Conservation (phyloP, 2,888 invertebrate species). For the Pterobdella sp. region DNA sequence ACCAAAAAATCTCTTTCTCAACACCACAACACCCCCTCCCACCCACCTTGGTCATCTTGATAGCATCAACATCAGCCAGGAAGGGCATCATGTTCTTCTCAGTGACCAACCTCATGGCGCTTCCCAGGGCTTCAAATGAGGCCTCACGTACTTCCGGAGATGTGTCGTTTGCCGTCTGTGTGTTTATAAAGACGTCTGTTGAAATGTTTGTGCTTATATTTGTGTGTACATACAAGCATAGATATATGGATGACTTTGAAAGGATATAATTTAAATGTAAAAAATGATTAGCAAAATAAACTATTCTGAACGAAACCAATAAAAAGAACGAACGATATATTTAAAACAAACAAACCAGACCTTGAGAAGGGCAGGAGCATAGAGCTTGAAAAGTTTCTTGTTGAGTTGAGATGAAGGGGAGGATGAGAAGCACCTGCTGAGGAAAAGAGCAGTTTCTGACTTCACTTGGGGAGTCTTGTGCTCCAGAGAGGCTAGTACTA, state of each 20-base stretch:
- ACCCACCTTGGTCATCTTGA: conserved; percentile 75
- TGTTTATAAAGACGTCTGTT: not conserved
- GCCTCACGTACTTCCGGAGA: conserved; percentile 86
- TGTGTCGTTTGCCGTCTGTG: conserved; percentile 51
- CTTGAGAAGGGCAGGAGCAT: conserved; percentile 70
- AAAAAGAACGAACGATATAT: not conserved
- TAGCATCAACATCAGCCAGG: conserved; percentile 75
- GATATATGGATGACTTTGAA: not conserved
- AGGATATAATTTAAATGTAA: not conserved
- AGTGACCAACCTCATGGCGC: conserved; percentile 65
- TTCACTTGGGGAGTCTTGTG: conserved; percentile 54
- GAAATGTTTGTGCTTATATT: not conserved
- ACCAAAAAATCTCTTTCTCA: not conserved
- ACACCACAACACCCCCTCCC: not conserved
- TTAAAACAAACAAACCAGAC: conserved; percentile 37
- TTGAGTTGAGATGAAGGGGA: conserved; percentile 70
- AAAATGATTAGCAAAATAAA: not conserved
- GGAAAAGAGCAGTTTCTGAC: conserved; percentile 61
- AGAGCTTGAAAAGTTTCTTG: conserved; percentile 79
- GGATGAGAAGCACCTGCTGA: conserved; percentile 72
- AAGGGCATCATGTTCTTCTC: conserved; percentile 80
- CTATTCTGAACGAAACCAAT: no score
- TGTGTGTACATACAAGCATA: not conserved
- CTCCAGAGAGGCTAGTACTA: conserved; percentile 72
- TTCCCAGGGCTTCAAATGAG: conserved; percentile 85